Base-by-base conservation (phyloP, 2,113 vertebrate species). In the Collichthys lucidus region DNA sequence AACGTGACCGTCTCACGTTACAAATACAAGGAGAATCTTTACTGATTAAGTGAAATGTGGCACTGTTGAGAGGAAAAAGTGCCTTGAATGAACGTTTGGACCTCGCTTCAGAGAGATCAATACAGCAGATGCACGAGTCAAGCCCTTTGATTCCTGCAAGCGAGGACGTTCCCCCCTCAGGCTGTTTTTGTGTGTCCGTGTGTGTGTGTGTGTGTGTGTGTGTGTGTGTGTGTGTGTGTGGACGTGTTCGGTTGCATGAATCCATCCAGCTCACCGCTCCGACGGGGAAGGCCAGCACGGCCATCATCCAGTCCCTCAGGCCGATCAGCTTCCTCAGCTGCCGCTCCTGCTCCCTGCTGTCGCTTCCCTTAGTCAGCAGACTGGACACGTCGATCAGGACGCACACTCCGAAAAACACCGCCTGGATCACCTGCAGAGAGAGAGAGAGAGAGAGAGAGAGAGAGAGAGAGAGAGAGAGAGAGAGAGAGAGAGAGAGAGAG, bases 291-390 rank as follows among this genome's bases (percentile, higher is more conserved):
- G 98, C 98, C 81, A 99, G 79, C 31, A 99, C 97, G 1, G 98
- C 96, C 95, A 99, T 96, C 92, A 99, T 94, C 98, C 98, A 99
- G 94, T 99, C 98, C 62, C 98, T 93, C 55, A 99, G 96, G 24
- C 96, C 93, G 84, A 98, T 96, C 44, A 99, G 96, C 86, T 99
- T 99, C 93, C 88, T 96, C 53, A 99, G 94, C 92, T 99, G 98
- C 40, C 97, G 92, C 90, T 99, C 97, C 93, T 99, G 98, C 80
- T 99, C 98, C 86, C 96, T 94, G 91, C 93, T 98, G 85, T 96
- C 96, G 40, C 95, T 96, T 55, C 96, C 97, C 93, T 96, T 97
- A 1, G 96, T 98, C 89, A 99, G 95, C 86, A 99, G 96, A 84
- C 97, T 97, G 85, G 98, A 99, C 24, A 99, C 94, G 52, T 99